A percentile compares a stretch with the other conserved stretches of the same genome.
phyloP scores from a whole-genome alignment of 2,797 vertebrate species.

The Mormyrus proboscirostris region DNA sequence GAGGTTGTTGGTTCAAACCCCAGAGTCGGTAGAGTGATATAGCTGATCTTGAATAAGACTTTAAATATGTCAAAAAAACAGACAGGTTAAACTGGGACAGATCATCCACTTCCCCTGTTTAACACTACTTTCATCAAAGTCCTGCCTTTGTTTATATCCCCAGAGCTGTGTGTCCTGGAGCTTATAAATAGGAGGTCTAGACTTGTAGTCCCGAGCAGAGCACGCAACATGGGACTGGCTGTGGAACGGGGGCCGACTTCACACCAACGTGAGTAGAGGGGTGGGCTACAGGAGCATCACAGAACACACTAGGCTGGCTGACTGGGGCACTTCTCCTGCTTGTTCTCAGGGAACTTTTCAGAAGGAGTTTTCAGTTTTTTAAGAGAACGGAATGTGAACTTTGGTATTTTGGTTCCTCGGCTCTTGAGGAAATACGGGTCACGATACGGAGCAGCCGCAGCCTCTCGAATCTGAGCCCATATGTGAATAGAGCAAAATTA shows the following conservation, averaged over 20 bases:
- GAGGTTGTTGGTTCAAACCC: not conserved
- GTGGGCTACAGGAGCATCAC: not conserved
- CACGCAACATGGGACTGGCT: not conserved
- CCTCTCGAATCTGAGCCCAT: not conserved
- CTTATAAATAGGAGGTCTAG: not conserved
- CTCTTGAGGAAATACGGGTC: not conserved
- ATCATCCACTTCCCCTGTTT: not conserved
- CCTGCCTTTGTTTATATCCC: not conserved
- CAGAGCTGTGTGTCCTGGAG: not conserved
- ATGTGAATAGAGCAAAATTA: not conserved
- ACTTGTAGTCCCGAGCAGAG: not conserved
- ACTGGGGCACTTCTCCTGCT: not conserved
- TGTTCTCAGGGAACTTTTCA: not conserved
- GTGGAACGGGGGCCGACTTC: not conserved
- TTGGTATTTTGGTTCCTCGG: not conserved
- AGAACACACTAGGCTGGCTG: not conserved
- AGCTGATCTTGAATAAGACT: not conserved
- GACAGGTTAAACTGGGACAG: not conserved
- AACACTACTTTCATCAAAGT: not conserved
- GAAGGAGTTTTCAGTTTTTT: not conserved
- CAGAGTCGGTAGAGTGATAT: not conserved
- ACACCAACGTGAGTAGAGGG: not conserved
- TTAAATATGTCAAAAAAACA: not conserved
- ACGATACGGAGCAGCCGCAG: not conserved
- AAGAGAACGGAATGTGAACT: not conserved